Evolutionary conservation across 2,797 vertebrate species (phyloP).

Genomic region (Schizopygopsis pylzovi): DNA sequence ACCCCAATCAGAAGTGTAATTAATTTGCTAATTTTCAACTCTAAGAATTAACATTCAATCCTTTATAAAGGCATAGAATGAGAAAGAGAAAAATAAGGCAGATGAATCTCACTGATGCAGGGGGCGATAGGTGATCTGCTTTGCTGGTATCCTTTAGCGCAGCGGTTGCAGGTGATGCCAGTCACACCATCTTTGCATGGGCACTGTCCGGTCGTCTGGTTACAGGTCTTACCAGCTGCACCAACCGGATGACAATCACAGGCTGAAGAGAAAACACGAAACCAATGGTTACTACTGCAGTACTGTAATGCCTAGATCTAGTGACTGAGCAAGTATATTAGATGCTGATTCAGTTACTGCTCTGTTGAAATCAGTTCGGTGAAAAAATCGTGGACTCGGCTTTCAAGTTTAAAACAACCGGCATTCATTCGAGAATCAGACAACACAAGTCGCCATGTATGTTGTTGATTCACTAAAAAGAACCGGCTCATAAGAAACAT

Average conservation of each 20-base stretch:
- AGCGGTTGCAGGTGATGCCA: conserved; percentile 96
- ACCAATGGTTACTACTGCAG: background rate
- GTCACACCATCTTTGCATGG: conserved; percentile 97
- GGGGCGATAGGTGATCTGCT: conserved; percentile 96
- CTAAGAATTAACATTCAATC: background rate
- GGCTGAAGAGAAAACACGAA: conserved; percentile 74
- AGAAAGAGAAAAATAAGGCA: background rate
- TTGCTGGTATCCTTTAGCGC: conserved; percentile 97
- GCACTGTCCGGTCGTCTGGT: conserved; percentile 96
- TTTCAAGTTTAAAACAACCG: background rate
- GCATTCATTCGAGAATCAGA: background rate
- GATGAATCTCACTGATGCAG: conserved; percentile 87
- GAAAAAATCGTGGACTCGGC: background rate
- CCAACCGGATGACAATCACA: conserved; percentile 97
- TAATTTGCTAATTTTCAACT: background rate
- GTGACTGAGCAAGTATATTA: background rate
- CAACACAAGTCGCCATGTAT: background rate
- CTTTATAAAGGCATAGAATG: background rate
- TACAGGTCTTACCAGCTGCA: conserved; percentile 95
- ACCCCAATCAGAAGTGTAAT: background rate
- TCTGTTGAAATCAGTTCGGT: background rate
- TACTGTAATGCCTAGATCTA: background rate
- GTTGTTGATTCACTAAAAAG: background rate
- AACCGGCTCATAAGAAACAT: background rate
- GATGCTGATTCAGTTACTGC: background rate